Evolutionary conservation across 2,113 vertebrate species (phyloP).

Genomic region (Menura novaehollandiae): DNA sequence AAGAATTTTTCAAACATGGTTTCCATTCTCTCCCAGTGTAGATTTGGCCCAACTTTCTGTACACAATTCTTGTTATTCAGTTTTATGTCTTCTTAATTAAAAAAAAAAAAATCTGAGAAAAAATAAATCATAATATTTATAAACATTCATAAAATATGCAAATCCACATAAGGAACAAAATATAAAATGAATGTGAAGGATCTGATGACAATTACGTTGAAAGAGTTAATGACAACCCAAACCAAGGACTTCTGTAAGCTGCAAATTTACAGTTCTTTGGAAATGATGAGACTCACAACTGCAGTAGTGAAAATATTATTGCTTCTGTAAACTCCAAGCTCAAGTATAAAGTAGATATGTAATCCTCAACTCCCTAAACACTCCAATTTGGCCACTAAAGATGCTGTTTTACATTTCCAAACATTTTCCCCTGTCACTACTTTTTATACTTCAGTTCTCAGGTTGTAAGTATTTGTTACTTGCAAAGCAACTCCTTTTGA

Average conservation of each 20-base stretch:
- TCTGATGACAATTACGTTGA: conserved; percentile 18
- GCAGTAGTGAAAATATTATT: conserved; percentile 70
- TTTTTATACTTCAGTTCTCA: conserved; percentile 80
- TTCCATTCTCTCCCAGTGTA: neutral
- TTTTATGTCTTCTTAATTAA: neutral
- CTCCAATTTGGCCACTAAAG: conserved; percentile 80
- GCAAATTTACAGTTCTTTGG: conserved; percentile 43
- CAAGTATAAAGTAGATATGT: conserved; percentile 70
- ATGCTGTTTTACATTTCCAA: conserved; percentile 80
- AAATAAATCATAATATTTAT: neutral
- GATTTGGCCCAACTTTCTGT: neutral
- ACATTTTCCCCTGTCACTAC: conserved; percentile 78
- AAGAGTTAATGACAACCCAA: conserved; percentile 4
- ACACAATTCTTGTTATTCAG: neutral
- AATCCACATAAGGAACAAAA: neutral
- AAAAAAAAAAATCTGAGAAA: neutral
- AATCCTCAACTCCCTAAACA: conserved; percentile 76
- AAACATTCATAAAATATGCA: neutral
- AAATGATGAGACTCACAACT: conserved; percentile 65
- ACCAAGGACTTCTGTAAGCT: neutral
- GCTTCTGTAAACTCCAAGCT: conserved; percentile 76
- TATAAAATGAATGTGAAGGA: neutral
- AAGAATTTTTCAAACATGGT: neutral
- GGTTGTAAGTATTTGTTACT: conserved; percentile 83
- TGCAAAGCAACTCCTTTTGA: conserved; percentile 78